Base-by-base conservation (phyloP, 2,888 invertebrate species). In the Spisula subtruncata region DNA sequence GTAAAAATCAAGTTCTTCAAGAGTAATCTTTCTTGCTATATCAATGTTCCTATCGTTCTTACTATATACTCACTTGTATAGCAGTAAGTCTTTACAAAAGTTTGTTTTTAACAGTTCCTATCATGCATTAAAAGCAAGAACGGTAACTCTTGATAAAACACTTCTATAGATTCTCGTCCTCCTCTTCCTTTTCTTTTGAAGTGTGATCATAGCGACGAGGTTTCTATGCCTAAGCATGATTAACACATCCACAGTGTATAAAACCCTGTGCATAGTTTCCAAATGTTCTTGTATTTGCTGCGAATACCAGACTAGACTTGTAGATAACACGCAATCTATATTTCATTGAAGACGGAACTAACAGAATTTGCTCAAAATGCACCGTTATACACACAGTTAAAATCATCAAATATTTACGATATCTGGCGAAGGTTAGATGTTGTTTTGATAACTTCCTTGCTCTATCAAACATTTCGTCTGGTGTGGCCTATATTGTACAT, bases 331-430 rank as follows among this genome's bases (percentile, higher is more conserved):
- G 60, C 60, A 12, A 25, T 66, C 60, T n/a, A 66, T 25, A n/a
- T n/a, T 66, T 66, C 60, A 12, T 25, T 66, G n/a, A 25, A 66
- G 60, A 66, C 25, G 25, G n/a, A 20, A 25, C 25, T 10, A 66
- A 66, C 1, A 1, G 25, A 25, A 66, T n/a, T 66, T 25, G n/a
- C 60, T 66, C 25, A 66, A 41, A 66, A n/a, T 66, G 25, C 60
- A 60, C 41, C 41, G 41, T 2, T 41, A 41, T 41, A 8, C 60
- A 60, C 14, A 51, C 14, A 8, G 51, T 51, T 51, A 14, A 51
- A 66, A 66, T 8, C 60, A 66, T 66, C 60, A 66, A 66, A 66
- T 66, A 66, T 66, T 66, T 66, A 66, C 25, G n/a, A 25, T n/a
- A 66, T 66, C 60, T 25, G 60, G 25, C 25, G 60, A 25, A 66